Conservation (phyloP, 92 coral and sea anemone genomes). For the Heliopora coerulea region DNA sequence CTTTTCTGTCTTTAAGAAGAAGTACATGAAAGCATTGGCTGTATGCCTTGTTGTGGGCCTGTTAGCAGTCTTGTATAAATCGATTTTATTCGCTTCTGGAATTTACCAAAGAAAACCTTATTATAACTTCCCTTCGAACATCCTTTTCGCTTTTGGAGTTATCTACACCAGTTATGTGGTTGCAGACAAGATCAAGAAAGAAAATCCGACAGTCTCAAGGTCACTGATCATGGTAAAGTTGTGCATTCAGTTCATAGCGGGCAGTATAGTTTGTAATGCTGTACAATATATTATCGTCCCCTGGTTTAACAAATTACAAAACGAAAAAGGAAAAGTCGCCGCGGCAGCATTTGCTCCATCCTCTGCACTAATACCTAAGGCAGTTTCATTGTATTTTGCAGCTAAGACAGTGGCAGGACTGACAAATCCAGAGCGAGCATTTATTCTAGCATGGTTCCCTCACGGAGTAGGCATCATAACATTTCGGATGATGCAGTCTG, state of each 20-base stretch:
- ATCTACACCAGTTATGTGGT: neutral
- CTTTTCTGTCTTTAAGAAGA: neutral
- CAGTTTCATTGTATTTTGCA: constrained; percentile 12
- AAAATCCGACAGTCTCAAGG: neutral
- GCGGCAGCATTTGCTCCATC: constrained; percentile 59
- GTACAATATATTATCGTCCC: constrained; percentile 45
- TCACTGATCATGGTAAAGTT: neutral
- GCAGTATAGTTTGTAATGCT: neutral
- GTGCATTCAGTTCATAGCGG: neutral
- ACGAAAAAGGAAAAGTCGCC: constrained; percentile 44
- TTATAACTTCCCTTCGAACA: neutral
- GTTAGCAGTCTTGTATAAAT: neutral
- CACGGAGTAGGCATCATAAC: constrained; percentile 54
- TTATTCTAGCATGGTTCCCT: constrained; percentile 45
- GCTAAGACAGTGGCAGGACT: constrained; percentile 47
- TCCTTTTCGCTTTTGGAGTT: neutral
- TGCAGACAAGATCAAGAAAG: neutral
- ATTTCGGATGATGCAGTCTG: constrained; percentile 66
- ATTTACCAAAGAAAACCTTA: neutral
- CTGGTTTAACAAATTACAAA: constrained; percentile 12
- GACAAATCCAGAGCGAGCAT: constrained; percentile 51
- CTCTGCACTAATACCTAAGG: constrained; percentile 29
- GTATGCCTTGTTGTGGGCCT: neutral
- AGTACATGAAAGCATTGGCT: neutral
- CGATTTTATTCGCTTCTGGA: neutral